A percentile compares a stretch with the other conserved stretches of the same genome.
These are phyloP conservation scores for Seira musarum DNA, from an alignment of 2,888 invertebrate genomes.

Conservation along the genomic window DNA sequence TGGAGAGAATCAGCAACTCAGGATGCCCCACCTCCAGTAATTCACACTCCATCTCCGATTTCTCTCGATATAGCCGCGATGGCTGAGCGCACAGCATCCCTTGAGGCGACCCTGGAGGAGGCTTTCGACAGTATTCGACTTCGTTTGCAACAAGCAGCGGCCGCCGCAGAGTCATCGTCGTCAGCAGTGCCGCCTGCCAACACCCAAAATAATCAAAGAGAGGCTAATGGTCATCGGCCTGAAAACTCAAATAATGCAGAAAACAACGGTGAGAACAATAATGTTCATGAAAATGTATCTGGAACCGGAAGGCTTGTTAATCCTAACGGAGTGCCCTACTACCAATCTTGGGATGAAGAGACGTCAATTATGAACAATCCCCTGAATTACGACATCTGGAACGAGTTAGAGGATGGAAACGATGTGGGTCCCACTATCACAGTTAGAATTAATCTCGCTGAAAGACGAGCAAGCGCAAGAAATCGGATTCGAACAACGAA, in stretches of 20 bases:
- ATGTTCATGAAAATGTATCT: too few species aligned
- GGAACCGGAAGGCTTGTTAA: too few species aligned
- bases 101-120: slow-evolving; percentile 39
- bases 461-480: neutral
- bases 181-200: too few species aligned
- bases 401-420: slow-evolving; percentile 32
- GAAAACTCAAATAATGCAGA: too few species aligned
- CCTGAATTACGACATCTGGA: slow-evolving; percentile 49
- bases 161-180: too few species aligned
- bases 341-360: slow-evolving; percentile 38
- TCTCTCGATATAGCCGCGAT: slow-evolving; percentile 31
- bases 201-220: too few species aligned
- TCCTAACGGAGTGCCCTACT: slow-evolving; percentile 6
- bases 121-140: slow-evolving; percentile 34
- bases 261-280: too few species aligned
- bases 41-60: neutral
- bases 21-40: neutral
- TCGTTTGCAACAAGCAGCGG: slow-evolving; percentile 22
- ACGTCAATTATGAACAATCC: slow-evolving; percentile 48
- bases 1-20: slow-evolving; percentile 41
- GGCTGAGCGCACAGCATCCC: slow-evolving; percentile 35
- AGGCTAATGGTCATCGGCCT: too few species aligned
- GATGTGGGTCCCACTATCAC: slow-evolving; percentile 25
- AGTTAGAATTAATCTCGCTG: slow-evolving; percentile 38
- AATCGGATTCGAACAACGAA: neutral